Conservation (phyloP, 2,113 vertebrate genomes). For the Sakesphorus luctuosus region DNA sequence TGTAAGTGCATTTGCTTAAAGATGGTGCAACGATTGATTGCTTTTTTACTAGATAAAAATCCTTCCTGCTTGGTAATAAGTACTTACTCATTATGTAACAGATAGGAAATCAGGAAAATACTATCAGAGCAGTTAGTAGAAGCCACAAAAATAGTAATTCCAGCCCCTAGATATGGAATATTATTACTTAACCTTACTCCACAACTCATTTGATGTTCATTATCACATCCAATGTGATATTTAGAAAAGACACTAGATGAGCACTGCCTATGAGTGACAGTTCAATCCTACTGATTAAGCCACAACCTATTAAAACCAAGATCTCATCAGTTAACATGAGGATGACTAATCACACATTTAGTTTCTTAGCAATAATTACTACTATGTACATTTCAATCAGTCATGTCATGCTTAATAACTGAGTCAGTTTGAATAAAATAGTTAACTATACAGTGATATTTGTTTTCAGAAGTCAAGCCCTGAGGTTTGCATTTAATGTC, state of each 20-base stretch:
- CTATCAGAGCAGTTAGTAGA: conserved; percentile 9
- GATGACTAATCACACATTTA: neutral
- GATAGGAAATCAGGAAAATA: neutral
- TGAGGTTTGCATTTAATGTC: neutral
- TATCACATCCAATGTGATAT: neutral
- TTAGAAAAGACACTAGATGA: neutral
- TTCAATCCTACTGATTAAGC: neutral
- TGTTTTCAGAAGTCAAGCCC: neutral
- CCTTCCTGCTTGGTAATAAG: neutral
- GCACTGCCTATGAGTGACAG: neutral
- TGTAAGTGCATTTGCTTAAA: neutral
- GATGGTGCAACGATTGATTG: neutral
- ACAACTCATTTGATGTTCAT: neutral
- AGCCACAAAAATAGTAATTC: conserved; percentile 13
- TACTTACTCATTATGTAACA: neutral
- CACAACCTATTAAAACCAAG: conserved; percentile 6
- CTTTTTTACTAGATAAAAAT: conserved; percentile 20
- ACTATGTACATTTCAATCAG: neutral
- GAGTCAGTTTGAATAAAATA: neutral
- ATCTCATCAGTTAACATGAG: neutral
- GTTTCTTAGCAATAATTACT: conserved; percentile 1
- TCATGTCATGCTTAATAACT: neutral
- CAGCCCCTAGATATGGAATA: neutral
- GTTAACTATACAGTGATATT: neutral
- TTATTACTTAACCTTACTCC: neutral